Evolutionary conservation across 2,113 vertebrate species (phyloP), one percentile per base, ranked within the genome.

Genomic region (Danionella cerebrum): DNA sequence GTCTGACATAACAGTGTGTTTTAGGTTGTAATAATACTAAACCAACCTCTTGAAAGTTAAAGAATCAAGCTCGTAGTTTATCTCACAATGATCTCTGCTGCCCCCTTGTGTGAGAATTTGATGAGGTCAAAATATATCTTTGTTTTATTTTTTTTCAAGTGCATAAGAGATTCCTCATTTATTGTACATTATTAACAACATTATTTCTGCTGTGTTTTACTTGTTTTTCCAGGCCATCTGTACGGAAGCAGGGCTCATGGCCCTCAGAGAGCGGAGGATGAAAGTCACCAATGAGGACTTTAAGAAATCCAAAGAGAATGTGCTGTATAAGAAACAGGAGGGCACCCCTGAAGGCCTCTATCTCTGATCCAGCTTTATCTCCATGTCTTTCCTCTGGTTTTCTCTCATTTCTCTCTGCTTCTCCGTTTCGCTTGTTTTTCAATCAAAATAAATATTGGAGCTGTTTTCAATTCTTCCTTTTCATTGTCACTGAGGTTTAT

Each of bases 241-340:
- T 70, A 98, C 96, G 35, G 96, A 98, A 81, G 96, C 93, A 6
- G 96, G 96, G 19, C 69, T 98, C 67, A 98, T 98, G 96, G 96
- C 96, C 31, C 66, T 98, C 66, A 80, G 95, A 41, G 96, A 98
- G 75, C 88, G 94, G 3, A 87, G 96, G 14, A 98, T 98, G 96
- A 98, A 98, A 88, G 94, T 98, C 59, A 98, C 96, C 70, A 97
- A 98, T 10, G 96, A 98, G 85, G 96, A 98, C 79, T 98, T 97
- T 85, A 98, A 98, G 64, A 98, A 98, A 76, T 98, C 96, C 6
- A 98, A 98, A 84, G 96, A 98, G 67, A 98, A 98, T 0, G 93
- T 98, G 76, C 89, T 98, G 36, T 98, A 98, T 71, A 97, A 98
- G 81, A 98, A 98, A 72, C 96, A 98, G 71, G 95, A 98, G 82